A percentile compares a stretch with the other conserved stretches of the same genome.
Conservation (phyloP, 64 coral and sea anemone genomes). For the Montipora efflorescens region DNA sequence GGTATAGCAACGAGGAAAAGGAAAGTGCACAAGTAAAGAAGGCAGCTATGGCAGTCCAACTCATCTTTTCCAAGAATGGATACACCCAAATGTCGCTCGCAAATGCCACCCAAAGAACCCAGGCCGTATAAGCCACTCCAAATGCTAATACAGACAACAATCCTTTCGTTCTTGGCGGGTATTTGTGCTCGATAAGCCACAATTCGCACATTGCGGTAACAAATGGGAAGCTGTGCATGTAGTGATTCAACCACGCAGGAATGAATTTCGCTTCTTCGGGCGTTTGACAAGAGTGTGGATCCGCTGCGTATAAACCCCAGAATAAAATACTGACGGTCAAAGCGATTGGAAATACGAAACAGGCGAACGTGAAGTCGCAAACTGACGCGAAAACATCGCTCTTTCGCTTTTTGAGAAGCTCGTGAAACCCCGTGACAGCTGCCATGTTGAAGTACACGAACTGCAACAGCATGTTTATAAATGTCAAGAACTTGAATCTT, state of each 20-base stretch:
- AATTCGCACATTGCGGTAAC: conserved; percentile 69
- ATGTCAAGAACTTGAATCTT: conserved; percentile 91
- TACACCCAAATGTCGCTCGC: conserved; percentile 87
- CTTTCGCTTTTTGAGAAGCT: conserved; percentile 77
- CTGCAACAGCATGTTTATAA: conserved; percentile 92
- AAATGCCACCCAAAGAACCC: conserved; percentile 78
- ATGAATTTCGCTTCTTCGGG: conserved; percentile 69
- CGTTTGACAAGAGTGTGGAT: conserved; percentile 81
- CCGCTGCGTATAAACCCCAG: conserved; percentile 76
- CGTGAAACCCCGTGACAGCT: conserved; percentile 80
- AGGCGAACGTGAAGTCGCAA: conserved; percentile 80
- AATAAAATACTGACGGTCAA: conserved; percentile 73
- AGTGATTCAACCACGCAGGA: conserved; percentile 84
- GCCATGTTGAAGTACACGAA: conserved; percentile 84
- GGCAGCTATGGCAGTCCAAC: conserved; percentile 8
- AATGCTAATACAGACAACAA: conserved; percentile 74
- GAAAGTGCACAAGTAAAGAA: conserved; percentile 65
- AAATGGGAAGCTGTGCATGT: conserved; percentile 89
- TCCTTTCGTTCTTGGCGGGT: conserved; percentile 73
- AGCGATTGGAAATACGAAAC: conserved; percentile 81
- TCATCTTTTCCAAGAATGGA: conserved; percentile 83
- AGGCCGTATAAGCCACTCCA: conserved; percentile 51
- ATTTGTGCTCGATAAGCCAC: conserved; percentile 78
- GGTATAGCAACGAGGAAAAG: conserved; percentile 64
- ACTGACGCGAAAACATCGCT: conserved; percentile 75